Base-by-base conservation (phyloP, 2,888 invertebrate genomes). In the Oscheius myriophilus region DNA sequence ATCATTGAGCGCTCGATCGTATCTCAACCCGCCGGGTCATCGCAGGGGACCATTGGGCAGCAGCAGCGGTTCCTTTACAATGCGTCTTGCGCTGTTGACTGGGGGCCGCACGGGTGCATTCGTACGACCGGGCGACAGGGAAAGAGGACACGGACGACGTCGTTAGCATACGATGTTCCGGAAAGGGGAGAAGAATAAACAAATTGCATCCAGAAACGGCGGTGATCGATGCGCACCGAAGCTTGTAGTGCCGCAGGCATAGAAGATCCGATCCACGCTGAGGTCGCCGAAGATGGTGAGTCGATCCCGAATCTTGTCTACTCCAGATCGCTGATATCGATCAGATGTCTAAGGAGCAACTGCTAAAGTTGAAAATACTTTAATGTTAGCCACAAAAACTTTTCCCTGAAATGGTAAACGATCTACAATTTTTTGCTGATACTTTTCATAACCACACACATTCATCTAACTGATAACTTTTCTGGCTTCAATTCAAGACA, bases 251-350 rank as follows among this genome's bases (percentile, higher is more conserved):
- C 43, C 57, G 18, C 42, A 53, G 53, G 21, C 33, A 58, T 42
- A 26, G 49, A 49, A 49, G 61, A 58, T 58, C 18, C 58, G 58
- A 58, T 58, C 58, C 43, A 58, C 58, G 58, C 58, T 58, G 42
- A 58, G 49, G 61, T 49, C 53, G 53, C 53, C 53, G 53, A 54
- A 54, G 39, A 61, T 61, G 61, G 61, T 61, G 61, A 61, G 61
- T 61, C 26, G 57, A n/a, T 49, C 49, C 33, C 58, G 18, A 33
- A 33, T 33, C 33, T 33, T 33, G 33, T 9, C 33, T 33, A 33
- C 3, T 16, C 49, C 26, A 21, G 21, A 14, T 26, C 39, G 46
- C 61, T 46, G 61, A 61, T 61, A 49, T 61, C 26, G 18, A 45
- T 46, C 45, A 25, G 49, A 61, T 33, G 33, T 33, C 33, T 9